Evolutionary conservation across 2,888 invertebrate genomes (phyloP).

Genomic region (Cryptophagus acutangulus): DNA sequence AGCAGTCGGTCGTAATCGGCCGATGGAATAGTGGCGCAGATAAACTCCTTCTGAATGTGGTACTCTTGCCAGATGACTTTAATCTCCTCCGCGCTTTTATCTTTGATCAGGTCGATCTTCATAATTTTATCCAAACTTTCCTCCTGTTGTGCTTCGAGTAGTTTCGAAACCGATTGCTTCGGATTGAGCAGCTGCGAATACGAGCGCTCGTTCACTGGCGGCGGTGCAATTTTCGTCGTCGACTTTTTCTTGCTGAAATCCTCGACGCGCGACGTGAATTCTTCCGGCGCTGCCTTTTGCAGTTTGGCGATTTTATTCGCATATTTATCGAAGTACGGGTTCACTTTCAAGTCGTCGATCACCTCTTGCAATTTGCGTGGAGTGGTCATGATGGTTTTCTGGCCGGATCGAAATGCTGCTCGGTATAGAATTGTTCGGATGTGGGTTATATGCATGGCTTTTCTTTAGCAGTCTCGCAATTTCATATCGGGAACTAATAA

Average conservation of each 20-base stretch:
- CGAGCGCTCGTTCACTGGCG: conserved; percentile 47
- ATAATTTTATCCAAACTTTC: conserved; percentile 64
- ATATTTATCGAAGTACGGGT: conserved; percentile 81
- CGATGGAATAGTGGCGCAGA: conserved; percentile 66
- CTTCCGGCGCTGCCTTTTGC: conserved; percentile 70
- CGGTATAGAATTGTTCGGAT: conserved; percentile 29
- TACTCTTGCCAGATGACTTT: conserved; percentile 74
- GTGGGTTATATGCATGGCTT: conserved; percentile 32
- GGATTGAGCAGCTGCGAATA: conserved; percentile 64
- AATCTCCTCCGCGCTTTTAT: conserved; percentile 69
- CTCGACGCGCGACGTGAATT: conserved; percentile 63
- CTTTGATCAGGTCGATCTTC: conserved; percentile 68
- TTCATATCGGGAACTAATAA: too few relatives aligned
- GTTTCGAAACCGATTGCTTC: conserved; percentile 46
- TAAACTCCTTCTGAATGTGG: conserved; percentile 66
- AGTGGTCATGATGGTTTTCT: conserved; percentile 45
- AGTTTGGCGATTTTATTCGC: conserved; percentile 68
- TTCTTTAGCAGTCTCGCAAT: too few relatives aligned
- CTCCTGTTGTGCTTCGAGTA: conserved; percentile 35
- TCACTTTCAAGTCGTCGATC: conserved; percentile 55
- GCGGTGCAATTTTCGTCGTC: conserved; percentile 44
- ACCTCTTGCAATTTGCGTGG: conserved; percentile 49
- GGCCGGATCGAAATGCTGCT: conserved; percentile 23
- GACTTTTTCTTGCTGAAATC: conserved; percentile 47
- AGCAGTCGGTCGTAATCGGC: conserved; percentile 57